Evolutionary conservation across 2,888 invertebrate species (phyloP).

Genomic region (Disparrhopalites patrizii): DNA sequence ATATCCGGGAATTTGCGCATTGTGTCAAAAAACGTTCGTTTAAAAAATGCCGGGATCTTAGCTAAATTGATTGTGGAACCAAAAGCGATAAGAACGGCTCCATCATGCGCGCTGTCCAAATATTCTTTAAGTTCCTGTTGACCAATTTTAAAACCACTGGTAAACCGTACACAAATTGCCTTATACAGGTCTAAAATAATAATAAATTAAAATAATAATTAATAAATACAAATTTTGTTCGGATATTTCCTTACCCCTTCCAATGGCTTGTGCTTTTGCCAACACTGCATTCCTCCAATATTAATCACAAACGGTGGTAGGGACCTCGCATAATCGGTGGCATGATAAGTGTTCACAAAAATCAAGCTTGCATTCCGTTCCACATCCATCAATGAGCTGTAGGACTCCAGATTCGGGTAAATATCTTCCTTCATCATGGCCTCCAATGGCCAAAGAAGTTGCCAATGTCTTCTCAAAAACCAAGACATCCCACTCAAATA

Average conservation of each 20-base stretch:
- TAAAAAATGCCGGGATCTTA: constrained; percentile 27
- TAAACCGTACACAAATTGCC: too few species aligned
- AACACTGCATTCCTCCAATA: constrained; percentile 12
- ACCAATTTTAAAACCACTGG: too few species aligned
- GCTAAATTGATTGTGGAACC: constrained; percentile 39
- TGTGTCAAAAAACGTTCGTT: constrained; percentile 37
- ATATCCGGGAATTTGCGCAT: constrained; percentile 32
- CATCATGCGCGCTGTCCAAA: constrained; percentile 32
- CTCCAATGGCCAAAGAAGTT: not conserved
- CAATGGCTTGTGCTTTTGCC: constrained; percentile 4
- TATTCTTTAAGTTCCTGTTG: constrained; percentile 29
- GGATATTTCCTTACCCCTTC: not conserved
- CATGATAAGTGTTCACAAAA: constrained; percentile 32
- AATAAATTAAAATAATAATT: too few species aligned
- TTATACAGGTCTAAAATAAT: too few species aligned
- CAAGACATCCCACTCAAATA: not conserved
- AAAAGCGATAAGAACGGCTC: constrained; percentile 43
- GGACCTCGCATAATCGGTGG: constrained; percentile 35
- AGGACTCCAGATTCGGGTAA: not conserved
- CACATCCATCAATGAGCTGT: not conserved
- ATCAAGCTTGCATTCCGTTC: constrained; percentile 29
- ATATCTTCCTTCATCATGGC: not conserved
- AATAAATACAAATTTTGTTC: too few species aligned
- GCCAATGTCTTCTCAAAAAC: not conserved
- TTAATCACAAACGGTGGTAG: constrained; percentile 33